Conservation (phyloP, 2,113 vertebrate species). For the Tapirus terrestris region DNA sequence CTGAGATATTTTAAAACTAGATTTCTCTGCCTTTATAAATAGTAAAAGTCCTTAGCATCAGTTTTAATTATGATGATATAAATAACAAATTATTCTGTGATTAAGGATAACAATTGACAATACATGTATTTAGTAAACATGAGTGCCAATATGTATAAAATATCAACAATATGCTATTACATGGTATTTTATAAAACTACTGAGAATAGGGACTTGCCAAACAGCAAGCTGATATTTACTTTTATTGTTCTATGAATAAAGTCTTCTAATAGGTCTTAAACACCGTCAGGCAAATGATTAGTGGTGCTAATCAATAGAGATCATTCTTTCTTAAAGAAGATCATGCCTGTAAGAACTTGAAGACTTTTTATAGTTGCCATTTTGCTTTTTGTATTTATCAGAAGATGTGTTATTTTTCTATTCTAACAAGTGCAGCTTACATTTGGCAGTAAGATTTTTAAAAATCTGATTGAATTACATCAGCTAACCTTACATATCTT, state of each 20-base stretch:
- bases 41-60: slow-evolving; percentile 14
- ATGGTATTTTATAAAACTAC: slow-evolving; percentile 66
- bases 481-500: slow-evolving; percentile 49
- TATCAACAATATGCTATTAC: slow-evolving; percentile 62
- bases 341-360: neutral
- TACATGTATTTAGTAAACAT: slow-evolving; percentile 71
- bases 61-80: slow-evolving; percentile 69
- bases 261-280: slow-evolving; percentile 75
- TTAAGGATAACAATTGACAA: slow-evolving; percentile 72
- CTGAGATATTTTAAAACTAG: neutral
- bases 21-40: slow-evolving; percentile 68
- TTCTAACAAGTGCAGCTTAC: slow-evolving; percentile 32
- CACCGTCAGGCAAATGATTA: slow-evolving; percentile 71
- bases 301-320: slow-evolving; percentile 77
- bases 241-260: slow-evolving; percentile 58
- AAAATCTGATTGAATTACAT: slow-evolving; percentile 46
- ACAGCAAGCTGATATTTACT: slow-evolving; percentile 57
- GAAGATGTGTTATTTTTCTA: slow-evolving; percentile 52
- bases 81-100: slow-evolving; percentile 78
- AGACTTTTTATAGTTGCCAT: slow-evolving; percentile 46
- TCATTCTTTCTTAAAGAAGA: slow-evolving; percentile 63
- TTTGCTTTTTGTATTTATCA: slow-evolving; percentile 63
- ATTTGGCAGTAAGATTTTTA: neutral
- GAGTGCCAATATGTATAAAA: slow-evolving; percentile 60
- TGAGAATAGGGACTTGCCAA: slow-evolving; percentile 66